A percentile compares a stretch with the other conserved stretches of the same genome.
phyloP scores from a whole-genome alignment of 2,888 invertebrate species.

The Vesta saturnalis region DNA sequence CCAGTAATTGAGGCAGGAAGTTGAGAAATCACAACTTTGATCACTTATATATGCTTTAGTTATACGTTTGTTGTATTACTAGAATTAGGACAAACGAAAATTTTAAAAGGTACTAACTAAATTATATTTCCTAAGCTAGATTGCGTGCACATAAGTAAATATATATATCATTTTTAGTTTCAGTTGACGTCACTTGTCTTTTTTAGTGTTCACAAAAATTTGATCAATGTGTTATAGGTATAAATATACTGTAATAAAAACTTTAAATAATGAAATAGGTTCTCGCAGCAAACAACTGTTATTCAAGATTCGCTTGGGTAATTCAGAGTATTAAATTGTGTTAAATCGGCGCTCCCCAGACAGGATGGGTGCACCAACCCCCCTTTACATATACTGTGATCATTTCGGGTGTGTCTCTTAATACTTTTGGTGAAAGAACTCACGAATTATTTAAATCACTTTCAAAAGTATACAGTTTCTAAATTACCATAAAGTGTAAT shows the following conservation, averaged over 20 bases:
- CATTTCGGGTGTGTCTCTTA: slow-evolving; percentile 22
- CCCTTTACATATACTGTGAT: slow-evolving; percentile 47
- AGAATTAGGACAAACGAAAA: slow-evolving; percentile 26
- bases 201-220: too few relatives aligned
- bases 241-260: too few relatives aligned
- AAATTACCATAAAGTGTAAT: too few relatives aligned
- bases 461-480: too few relatives aligned
- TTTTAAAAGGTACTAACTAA: not conserved
- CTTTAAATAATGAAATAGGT: too few relatives aligned
- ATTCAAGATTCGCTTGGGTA: slow-evolving; percentile 23
- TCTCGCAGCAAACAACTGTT: too few relatives aligned
- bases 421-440: too few relatives aligned
- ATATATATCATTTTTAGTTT: too few relatives aligned
- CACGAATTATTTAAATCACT: too few relatives aligned
- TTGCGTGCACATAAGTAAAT: too few relatives aligned
- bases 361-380: slow-evolving; percentile 62
- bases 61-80: slow-evolving; percentile 23
- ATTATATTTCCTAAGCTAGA: not conserved
- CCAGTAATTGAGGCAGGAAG: slow-evolving; percentile 62
- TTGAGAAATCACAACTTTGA: slow-evolving; percentile 57
- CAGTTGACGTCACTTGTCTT: too few relatives aligned
- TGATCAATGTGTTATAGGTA: too few relatives aligned
- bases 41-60: slow-evolving; percentile 25
- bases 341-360: slow-evolving; percentile 58
- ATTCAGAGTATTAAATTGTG: slow-evolving; percentile 53